Percentiles rank a stretch among this genome's conserved stretches.
These are phyloP conservation scores for Delichon dasypus DNA, from an alignment of 2,797 vertebrate genomes.

Conservation along the genomic window DNA sequence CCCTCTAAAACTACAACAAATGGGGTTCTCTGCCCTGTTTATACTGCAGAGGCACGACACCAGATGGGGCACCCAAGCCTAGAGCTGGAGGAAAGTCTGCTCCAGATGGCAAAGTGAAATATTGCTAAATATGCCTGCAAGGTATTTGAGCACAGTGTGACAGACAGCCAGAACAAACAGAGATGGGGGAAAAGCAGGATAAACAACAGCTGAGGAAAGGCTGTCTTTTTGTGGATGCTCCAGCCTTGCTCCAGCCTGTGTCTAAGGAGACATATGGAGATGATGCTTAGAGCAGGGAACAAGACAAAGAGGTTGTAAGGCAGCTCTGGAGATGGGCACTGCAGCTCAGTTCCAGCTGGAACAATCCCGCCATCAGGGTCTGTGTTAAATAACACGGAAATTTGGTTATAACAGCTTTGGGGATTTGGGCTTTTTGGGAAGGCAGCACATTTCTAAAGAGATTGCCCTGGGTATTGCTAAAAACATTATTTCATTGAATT, in stretches of 20 bases:
- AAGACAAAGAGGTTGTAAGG: background rate
- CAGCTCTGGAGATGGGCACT: background rate
- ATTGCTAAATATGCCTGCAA: slow-evolving; percentile 33
- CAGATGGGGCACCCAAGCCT: slow-evolving; percentile 32
- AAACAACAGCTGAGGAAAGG: slow-evolving; percentile 31
- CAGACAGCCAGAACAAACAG: slow-evolving; percentile 27
- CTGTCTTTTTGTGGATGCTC: background rate
- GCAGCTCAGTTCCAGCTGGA: background rate
- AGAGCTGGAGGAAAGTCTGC: background rate
- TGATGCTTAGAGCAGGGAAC: background rate
- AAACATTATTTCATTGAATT: background rate
- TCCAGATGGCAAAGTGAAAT: slow-evolving; percentile 47
- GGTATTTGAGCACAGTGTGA: slow-evolving; percentile 19
- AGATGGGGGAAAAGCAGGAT: background rate
- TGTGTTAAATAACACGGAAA: background rate
- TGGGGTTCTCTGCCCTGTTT: background rate
- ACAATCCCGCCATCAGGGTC: background rate
- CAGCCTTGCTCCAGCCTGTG: background rate
- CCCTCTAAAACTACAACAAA: background rate
- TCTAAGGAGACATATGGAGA: background rate
- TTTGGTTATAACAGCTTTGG: background rate
- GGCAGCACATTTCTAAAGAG: background rate
- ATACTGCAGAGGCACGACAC: background rate
- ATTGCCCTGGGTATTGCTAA: background rate
- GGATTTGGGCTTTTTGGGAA: background rate